Percentiles rank a stretch among this genome's conserved stretches.
phyloP scores from a whole-genome alignment of 1,140 invertebrate genomes.

The Venustaconcha ellipsiformis region DNA sequence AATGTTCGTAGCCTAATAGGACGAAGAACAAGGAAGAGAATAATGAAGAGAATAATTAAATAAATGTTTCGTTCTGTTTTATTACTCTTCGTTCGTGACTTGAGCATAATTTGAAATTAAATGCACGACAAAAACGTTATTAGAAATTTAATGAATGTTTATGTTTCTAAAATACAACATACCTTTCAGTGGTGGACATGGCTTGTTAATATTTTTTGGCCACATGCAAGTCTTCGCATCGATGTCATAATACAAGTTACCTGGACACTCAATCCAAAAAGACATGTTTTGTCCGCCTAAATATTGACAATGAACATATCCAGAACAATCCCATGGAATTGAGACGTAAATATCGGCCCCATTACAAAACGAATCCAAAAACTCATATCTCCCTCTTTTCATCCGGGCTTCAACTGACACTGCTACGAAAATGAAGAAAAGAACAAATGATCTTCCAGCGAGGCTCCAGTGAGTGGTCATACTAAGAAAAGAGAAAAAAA shows the following conservation, averaged over 20 bases:
- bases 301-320: constrained; percentile 32
- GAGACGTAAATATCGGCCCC: constrained; percentile 26
- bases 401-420: constrained; percentile 15
- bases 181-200: constrained; percentile 32
- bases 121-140: not conserved
- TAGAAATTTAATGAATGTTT: not conserved
- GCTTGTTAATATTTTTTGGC: constrained; percentile 20
- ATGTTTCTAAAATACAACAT: not conserved
- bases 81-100: not conserved
- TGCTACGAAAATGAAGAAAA: not conserved
- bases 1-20: not conserved
- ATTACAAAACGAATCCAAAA: constrained; percentile 29
- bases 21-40: not conserved
- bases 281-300: constrained; percentile 13
- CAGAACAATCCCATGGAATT: constrained; percentile 33
- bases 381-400: constrained; percentile 31
- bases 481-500: too few species aligned
- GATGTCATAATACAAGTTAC: constrained; percentile 27
- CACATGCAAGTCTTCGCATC: constrained; percentile 28
- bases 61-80: not conserved
- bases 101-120: not conserved
- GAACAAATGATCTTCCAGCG: not conserved
- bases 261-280: constrained; percentile 31
- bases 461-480: too few species aligned
- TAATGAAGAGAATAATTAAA: not conserved